Conservation (phyloP, 2,888 invertebrate species). For the Nesidiocoris tenuis region DNA sequence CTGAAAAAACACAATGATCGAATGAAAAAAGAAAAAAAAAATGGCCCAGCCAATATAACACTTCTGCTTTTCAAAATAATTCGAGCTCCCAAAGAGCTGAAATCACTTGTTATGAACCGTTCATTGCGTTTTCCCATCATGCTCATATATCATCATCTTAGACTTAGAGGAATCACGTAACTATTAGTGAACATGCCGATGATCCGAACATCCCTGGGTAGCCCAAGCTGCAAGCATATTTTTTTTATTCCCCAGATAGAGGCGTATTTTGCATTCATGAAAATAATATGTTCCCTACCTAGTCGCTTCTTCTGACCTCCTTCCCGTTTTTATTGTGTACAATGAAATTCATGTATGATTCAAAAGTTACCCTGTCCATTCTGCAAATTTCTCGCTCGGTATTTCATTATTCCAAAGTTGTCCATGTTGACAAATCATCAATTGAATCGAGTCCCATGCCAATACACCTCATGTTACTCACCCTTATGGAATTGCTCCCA, state of each 20-base stretch:
- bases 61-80: neutral
- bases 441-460: no score
- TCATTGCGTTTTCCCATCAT: conserved; percentile 36
- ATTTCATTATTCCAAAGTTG: no score
- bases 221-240: neutral
- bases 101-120: neutral
- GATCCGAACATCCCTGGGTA: conserved; percentile 31
- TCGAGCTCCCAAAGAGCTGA: neutral
- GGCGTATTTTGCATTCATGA: neutral
- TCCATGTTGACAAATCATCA: no score
- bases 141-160: conserved; percentile 29
- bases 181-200: conserved; percentile 17
- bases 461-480: no score
- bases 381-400: neutral
- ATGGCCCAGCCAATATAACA: neutral
- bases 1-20: conserved; percentile 1
- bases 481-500: no score
- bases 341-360: neutral
- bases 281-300: neutral
- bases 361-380: neutral
- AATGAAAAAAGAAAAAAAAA: conserved; percentile 20
- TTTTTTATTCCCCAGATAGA: no score
- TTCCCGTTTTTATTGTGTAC: neutral
- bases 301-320: neutral
- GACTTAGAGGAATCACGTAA: conserved; percentile 28